Conservation (phyloP, 1,140 invertebrate genomes). For the Bemisia tabaci region DNA sequence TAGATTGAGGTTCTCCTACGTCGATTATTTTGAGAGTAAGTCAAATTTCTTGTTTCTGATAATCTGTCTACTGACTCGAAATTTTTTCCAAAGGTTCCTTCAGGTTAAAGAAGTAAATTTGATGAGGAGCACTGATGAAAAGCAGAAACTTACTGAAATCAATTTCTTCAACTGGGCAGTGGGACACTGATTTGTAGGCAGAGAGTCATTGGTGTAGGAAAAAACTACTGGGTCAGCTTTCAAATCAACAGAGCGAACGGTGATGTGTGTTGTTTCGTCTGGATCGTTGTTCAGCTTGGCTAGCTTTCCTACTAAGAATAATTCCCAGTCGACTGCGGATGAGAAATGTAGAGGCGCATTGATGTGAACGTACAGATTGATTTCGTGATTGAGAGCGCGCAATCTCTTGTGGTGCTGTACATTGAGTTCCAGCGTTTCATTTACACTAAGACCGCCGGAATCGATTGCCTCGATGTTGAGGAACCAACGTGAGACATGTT, state of each 20-base stretch:
- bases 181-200: conserved; percentile 60
- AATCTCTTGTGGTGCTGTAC: conserved; percentile 67
- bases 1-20: too few species aligned
- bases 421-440: conserved; percentile 56
- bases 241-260: conserved; percentile 45
- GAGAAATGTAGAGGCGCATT: conserved; percentile 8
- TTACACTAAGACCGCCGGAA: conserved; percentile 49
- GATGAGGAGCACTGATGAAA: too few species aligned
- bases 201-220: conserved; percentile 76
- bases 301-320: conserved; percentile 48
- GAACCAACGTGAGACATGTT: conserved; percentile 68
- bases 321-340: conserved; percentile 26
- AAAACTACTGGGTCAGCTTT: conserved; percentile 45
- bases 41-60: too few species aligned
- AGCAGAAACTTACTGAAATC: conserved; percentile 39
- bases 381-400: conserved; percentile 68
- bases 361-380: conserved; percentile 49
- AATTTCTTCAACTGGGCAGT: conserved; percentile 50
- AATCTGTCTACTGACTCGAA: too few species aligned
- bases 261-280: conserved; percentile 48
- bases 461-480: conserved; percentile 65
- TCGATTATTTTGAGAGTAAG: too few species aligned
- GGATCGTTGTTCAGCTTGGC: conserved; percentile 50
- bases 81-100: too few species aligned
- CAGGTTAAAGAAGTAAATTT: too few species aligned